Evolutionary conservation across 2,888 invertebrate genomes (phyloP).

Genomic region (Chrysomela aeneicollis): DNA sequence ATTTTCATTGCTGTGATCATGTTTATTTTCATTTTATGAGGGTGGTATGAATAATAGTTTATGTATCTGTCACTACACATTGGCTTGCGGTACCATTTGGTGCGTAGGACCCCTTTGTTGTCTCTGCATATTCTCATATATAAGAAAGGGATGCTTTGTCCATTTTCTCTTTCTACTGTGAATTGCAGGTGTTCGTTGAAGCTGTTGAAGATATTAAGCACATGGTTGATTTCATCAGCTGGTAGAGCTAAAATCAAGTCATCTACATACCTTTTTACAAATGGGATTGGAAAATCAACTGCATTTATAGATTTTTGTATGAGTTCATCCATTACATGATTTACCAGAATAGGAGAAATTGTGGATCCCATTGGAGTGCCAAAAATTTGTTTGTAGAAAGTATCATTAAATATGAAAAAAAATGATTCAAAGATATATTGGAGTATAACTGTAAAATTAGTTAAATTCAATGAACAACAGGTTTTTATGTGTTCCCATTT

Average conservation of each 20-base stretch:
- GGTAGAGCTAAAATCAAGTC: background rate
- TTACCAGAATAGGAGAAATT: slow-evolving; percentile 12
- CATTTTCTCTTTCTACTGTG: background rate
- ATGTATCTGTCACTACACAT: background rate
- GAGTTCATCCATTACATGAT: slow-evolving; percentile 15
- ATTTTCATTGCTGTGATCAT: background rate
- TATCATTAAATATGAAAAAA: slow-evolving; percentile 6
- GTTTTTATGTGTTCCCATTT: too few relatives aligned
- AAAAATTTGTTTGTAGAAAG: slow-evolving; percentile 19
- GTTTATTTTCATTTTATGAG: background rate
- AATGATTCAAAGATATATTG: slow-evolving; percentile 9
- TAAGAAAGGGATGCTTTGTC: background rate
- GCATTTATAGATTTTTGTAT: background rate
- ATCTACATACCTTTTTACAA: background rate
- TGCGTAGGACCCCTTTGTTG: background rate
- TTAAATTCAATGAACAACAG: background rate
- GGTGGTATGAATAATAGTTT: slow-evolving; percentile 6
- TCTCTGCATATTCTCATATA: slow-evolving; percentile 7
- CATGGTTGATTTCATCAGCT: background rate
- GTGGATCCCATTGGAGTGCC: slow-evolving; percentile 21
- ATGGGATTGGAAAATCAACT: background rate
- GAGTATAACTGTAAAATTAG: background rate
- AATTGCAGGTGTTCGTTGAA: background rate
- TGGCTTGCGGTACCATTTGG: slow-evolving; percentile 12
- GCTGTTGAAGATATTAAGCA: background rate